phyloP scores from a whole-genome alignment of 2,113 vertebrate species.

The Galeopterus variegatus region DNA sequence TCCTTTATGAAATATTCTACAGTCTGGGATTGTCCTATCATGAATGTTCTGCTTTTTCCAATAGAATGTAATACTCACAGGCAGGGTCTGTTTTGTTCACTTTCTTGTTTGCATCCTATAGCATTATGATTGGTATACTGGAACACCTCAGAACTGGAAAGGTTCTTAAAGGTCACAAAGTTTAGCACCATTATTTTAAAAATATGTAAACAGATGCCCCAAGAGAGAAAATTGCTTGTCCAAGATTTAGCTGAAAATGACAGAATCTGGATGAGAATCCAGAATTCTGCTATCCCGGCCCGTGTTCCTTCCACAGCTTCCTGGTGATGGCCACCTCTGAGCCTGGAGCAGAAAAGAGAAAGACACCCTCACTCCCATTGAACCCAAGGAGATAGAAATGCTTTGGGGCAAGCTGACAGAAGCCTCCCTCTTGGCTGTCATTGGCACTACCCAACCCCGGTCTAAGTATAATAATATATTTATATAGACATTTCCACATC shows the following conservation, averaged over 20 bases:
- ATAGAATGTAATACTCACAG: not conserved
- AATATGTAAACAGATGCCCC: not conserved
- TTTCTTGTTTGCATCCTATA: no score
- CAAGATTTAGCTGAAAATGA: not conserved
- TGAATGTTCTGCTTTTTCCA: not conserved
- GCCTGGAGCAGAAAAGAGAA: not conserved
- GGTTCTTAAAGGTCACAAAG: not conserved
- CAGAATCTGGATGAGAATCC: not conserved
- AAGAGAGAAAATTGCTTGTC: not conserved
- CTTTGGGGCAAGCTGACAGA: not conserved
- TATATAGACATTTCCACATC: not conserved
- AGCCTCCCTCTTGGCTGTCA: not conserved
- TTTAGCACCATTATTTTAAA: not conserved
- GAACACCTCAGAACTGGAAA: not conserved
- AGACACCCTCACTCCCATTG: not conserved
- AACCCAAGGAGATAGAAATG: not conserved
- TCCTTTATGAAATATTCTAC: not conserved
- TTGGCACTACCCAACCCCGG: not conserved
- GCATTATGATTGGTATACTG: not conserved
- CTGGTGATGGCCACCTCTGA: not conserved
- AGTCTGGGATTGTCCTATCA: not conserved
- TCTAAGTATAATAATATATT: not conserved
- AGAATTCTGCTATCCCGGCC: not conserved
- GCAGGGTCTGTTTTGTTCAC: no score
- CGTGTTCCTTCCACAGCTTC: not conserved